These are phyloP conservation scores for Umimayanthus chanpuru DNA, from an alignment of 92 coral and sea anemone genomes.

Conservation along the genomic window DNA sequence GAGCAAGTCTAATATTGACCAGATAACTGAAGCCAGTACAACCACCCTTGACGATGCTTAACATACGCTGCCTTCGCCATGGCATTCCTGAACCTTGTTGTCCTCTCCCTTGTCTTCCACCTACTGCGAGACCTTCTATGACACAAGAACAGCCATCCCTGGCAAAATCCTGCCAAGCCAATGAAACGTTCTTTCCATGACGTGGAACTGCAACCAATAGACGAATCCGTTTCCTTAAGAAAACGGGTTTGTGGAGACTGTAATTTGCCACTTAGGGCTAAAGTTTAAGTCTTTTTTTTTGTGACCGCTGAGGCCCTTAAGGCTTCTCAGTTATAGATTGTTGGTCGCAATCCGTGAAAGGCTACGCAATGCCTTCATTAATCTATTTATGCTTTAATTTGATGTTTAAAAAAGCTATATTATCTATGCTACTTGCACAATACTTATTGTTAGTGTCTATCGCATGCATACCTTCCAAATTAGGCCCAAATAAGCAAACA, in stretches of 20 bases:
- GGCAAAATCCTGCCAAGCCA: not conserved
- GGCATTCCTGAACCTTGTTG: not conserved
- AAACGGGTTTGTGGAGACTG: not conserved
- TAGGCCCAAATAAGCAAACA: not conserved
- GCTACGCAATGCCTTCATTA: not conserved
- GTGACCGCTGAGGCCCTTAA: not conserved
- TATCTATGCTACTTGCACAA: not conserved
- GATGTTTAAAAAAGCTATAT: no score
- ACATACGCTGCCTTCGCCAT: slow-evolving; percentile 7
- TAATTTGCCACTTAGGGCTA: not conserved
- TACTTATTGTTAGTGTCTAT: no score
- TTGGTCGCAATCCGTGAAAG: not conserved
- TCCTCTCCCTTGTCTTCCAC: not conserved
- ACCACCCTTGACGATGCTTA: not conserved
- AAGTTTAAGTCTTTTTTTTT: not conserved
- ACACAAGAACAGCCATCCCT: not conserved
- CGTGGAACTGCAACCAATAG: not conserved
- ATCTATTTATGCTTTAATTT: no score
- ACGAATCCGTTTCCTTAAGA: not conserved
- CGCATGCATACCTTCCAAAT: not conserved
- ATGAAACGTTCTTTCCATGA: not conserved
- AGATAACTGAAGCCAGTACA: not conserved
- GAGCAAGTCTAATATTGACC: not conserved
- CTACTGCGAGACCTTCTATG: not conserved
- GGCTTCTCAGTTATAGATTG: not conserved